Evolutionary conservation across 2,888 invertebrate genomes (phyloP), one percentile per base, ranked within the genome.

Genomic region (Coenonympha glycerion): DNA sequence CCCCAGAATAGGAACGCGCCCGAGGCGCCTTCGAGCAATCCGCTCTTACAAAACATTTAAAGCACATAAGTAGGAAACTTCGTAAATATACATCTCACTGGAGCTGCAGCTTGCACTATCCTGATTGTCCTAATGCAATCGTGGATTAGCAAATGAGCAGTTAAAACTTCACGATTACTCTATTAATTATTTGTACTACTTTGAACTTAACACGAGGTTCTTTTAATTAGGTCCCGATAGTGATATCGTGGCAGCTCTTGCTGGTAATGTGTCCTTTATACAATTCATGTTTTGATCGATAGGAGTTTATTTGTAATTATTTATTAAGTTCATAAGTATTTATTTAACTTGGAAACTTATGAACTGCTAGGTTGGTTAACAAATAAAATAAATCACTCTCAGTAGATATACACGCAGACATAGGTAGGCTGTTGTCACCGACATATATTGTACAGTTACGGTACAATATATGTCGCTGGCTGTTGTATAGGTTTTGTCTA

Each of bases 1-100:
- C 76, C 78, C 73, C 66, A 74, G 73, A 77, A 78, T 70, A 73
- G 72, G 68, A 72, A 69, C 69, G 65, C 66, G 70, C 83, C 71
- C 68, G 62, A 69, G 82, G 71, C 76, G 74, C 73, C 79, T 76
- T 77, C 69, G 66, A 70, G 66, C 44, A 21, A 47, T 36, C 37
- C 19, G 26, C 41, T 52, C 44, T 55, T 53, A 44, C 52, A 49
- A 54, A 54, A 56, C 47, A 49, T 34, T 41, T 31, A 8, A 47
- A 30, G 40, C 34, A 40, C 21, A 39, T 28, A 41, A 16, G 36
- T 36, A 21, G 36, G 3, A 11, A 11, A 33, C 34, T 30, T 11
- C 30, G 5, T 30, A 8, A 21, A 21, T 3, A 11, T 19, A 19
- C 36, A 30, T 13, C 30, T 31, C 9, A 30, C 19, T 31, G 13